Conservation (phyloP, 2,113 vertebrate genomes). For the Apteryx mantelli region DNA sequence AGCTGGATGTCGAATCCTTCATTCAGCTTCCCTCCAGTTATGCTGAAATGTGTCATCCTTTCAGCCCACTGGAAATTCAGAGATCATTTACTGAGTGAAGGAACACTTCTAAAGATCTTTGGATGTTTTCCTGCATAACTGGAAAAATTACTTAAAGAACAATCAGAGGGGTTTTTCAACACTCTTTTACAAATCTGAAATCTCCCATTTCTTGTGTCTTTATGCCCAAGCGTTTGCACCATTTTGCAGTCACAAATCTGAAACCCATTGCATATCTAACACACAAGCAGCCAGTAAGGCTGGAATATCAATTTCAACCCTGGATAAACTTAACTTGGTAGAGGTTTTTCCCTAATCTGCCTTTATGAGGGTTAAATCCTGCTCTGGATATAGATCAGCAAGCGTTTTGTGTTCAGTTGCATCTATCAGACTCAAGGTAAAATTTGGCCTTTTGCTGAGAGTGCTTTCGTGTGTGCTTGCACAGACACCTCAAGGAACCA, state of each 20-base stretch:
- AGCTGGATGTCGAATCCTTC: background rate
- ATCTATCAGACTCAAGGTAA: background rate
- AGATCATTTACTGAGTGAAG: background rate
- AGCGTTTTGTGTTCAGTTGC: background rate
- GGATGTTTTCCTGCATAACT: background rate
- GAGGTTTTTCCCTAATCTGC: background rate
- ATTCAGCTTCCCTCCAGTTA: background rate
- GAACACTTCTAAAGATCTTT: background rate
- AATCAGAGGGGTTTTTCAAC: background rate
- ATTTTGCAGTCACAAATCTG: background rate
- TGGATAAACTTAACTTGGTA: background rate
- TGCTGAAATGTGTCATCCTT: background rate
- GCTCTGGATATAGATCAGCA: background rate
- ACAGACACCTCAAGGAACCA: background rate
- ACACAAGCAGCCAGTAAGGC: background rate
- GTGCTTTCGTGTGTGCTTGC: rapidly evolving
- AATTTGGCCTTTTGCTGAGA: background rate
- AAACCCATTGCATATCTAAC: background rate
- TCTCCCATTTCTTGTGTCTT: background rate
- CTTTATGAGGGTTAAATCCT: background rate
- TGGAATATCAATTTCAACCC: background rate
- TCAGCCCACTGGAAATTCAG: background rate
- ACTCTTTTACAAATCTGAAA: background rate
- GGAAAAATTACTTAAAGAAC: background rate
- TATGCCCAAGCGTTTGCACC: background rate